phyloP scores from a whole-genome alignment of 2,888 invertebrate genomes.

The Tachina grossa region DNA sequence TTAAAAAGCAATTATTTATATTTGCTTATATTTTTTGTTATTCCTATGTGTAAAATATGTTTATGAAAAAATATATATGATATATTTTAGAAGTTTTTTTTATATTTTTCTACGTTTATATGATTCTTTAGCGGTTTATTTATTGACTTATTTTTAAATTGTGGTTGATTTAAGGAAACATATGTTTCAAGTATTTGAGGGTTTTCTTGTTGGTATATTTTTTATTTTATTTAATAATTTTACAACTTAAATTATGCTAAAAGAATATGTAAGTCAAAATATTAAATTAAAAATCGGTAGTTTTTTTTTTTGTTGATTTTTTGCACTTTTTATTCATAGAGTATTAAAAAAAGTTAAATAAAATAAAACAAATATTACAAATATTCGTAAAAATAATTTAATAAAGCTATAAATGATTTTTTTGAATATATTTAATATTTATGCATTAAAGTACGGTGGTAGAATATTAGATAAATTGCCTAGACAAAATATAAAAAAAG shows the following conservation, averaged over 20 bases:
- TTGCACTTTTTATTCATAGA: slow-evolving; percentile 50
- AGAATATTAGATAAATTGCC: slow-evolving; percentile 49
- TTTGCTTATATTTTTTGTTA: slow-evolving; percentile 7
- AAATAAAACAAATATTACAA: slow-evolving; percentile 11
- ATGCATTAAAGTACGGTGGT: slow-evolving; percentile 59
- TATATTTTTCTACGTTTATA: slow-evolving; percentile 17
- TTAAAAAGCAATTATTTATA: slow-evolving; percentile 37
- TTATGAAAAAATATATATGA: slow-evolving; percentile 69
- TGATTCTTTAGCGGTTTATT: slow-evolving; percentile 36
- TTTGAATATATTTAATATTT: slow-evolving; percentile 37
- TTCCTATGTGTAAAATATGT: slow-evolving; percentile 46
- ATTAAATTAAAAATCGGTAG: slow-evolving; percentile 18
- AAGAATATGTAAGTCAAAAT: slow-evolving; percentile 10
- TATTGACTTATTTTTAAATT: slow-evolving; percentile 55
- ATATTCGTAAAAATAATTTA: slow-evolving; percentile 46
- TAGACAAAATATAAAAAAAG: slow-evolving; percentile 3
- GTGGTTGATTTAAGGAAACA: slow-evolving; percentile 67
- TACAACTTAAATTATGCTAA: slow-evolving; percentile 13
- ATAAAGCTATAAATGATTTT: slow-evolving; percentile 58
- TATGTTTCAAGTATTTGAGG: slow-evolving; percentile 67
- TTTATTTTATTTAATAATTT: slow-evolving; percentile 5
- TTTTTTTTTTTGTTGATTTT: slow-evolving; percentile 35
- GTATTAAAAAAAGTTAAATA: slow-evolving; percentile 30
- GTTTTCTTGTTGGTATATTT: slow-evolving; percentile 58
- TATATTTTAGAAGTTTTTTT: slow-evolving; percentile 57